These are phyloP conservation scores for Chymomyza costata DNA, from an alignment of 1,140 invertebrate species.

Conservation along the genomic window DNA sequence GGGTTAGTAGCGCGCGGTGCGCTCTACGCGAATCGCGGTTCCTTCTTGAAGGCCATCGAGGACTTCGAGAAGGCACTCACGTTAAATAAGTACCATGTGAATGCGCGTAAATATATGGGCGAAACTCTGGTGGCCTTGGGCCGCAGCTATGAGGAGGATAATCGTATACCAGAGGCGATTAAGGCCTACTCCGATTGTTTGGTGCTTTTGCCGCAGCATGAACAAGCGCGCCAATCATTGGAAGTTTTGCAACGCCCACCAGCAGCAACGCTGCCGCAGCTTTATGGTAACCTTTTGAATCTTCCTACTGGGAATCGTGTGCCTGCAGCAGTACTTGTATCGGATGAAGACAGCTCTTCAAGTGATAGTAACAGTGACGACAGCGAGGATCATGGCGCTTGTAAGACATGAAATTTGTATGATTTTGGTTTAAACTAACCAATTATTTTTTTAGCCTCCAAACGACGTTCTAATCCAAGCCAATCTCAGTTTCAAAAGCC, in stretches of 20 bases:
- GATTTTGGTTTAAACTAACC: slow-evolving; percentile 21
- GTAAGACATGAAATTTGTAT: slow-evolving; percentile 27
- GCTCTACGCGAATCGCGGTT: slow-evolving; percentile 94
- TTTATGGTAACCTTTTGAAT: slow-evolving; percentile 18
- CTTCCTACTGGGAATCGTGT: too few relatives aligned
- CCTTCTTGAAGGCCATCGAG: slow-evolving; percentile 93
- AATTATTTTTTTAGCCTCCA: slow-evolving; percentile 21
- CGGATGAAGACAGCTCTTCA: slow-evolving; percentile 52
- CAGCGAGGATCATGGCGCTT: slow-evolving; percentile 24
- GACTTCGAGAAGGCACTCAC: slow-evolving; percentile 95
- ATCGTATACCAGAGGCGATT: slow-evolving; percentile 88
- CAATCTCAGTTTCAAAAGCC: slow-evolving; percentile 75
- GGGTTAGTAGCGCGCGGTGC: slow-evolving; percentile 94
- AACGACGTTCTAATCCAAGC: background rate
- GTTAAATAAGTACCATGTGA: slow-evolving; percentile 91
- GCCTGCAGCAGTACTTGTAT: slow-evolving; percentile 8
- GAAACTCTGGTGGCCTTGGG: slow-evolving; percentile 92
- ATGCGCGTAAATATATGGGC: slow-evolving; percentile 95
- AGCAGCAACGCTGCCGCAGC: background rate
- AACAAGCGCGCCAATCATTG: slow-evolving; percentile 88
- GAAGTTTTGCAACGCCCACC: slow-evolving; percentile 75
- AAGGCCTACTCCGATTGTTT: slow-evolving; percentile 90
- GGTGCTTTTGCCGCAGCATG: slow-evolving; percentile 86
- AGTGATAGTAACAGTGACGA: slow-evolving; percentile 43
- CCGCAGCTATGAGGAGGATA: slow-evolving; percentile 89